Base-by-base conservation (phyloP, 2,888 invertebrate species). In the Cryptocheilus praepositus region DNA sequence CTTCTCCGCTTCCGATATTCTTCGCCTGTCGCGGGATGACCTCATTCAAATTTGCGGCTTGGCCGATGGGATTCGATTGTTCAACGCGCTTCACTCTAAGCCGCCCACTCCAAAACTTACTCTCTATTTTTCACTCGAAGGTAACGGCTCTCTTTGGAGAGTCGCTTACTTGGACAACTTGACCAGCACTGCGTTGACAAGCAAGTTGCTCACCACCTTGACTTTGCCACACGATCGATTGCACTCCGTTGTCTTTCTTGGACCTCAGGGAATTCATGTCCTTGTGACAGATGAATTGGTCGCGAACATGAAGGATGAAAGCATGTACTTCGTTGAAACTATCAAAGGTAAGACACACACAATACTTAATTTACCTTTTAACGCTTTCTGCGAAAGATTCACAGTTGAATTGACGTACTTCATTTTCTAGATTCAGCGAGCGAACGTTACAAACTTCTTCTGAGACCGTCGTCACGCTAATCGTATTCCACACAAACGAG, bases 31-130 rank as follows among this genome's bases (percentile, higher is more conserved):
- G 0, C 93, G 97, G 53, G 96, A 97, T 73, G 98, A 98, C 89
- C 91, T 98, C 49, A 96, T 98, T 65, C 96, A 98, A 90, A 96
- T 98, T 67, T 98, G 97, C 88, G 98, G 98, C 0, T 91, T 97
- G 69, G 95, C 97, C 45, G 98, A 98, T 88, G 98, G 98, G 3
- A 98, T 98, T 67, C 93, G 98, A 77, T 92, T 98, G 69, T 97
- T 94, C 90, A 98, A 98, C 89, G 95, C 95, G 43, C 90, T 98
- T 55, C 96, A 96, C 84, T 93, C 94, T 80, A 95, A 95, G 85
- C 89, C 91, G 15, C 92, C 93, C 77, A 91, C 93, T 61, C 96
- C 96, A 0, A 93, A 95, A 13, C 90, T 96, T 66, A 96, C 96
- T 0, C 90, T 98, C 61, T 98, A 96, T 89, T 93, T 97, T 67